Evolutionary conservation across 1,140 invertebrate species (phyloP), one percentile per base, ranked within the genome.

Genomic region (Lysiphlebus fabarum): DNA sequence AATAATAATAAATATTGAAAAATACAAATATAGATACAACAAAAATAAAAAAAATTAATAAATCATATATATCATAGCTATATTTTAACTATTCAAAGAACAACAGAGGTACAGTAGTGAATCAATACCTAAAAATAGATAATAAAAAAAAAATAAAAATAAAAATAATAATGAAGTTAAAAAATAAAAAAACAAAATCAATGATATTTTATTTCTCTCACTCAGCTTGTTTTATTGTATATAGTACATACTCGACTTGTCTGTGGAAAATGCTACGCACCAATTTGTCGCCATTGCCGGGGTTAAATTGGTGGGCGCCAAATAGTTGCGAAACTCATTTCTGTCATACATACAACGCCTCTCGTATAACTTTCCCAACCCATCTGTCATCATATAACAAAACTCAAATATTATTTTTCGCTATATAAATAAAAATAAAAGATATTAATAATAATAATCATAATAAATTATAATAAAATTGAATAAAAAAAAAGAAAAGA

Each of bases 281-380:
- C 51, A 60, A 60, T 60, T 60, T 59, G 58, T 60, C 49, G 12
- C 37, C 43, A 54, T 47, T 34, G 43, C 5, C 17, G 38, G 26
- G 8, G 44, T 33, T 12, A 55, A 60, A 60, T 55, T 60, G 58
- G 43, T 49, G 37, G 12, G 12, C 34, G 37, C 45, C 26, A 41
- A 45, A 60, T 60, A 60, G 58, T 60, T 60, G 45, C 51, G 38
- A 60, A 60, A 55, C 58, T 60, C 53, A 60, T 55, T 60, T 41
- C 58, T 11, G 45, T 60, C 43, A 55, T 12, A 55, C 40, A 47
- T 59, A 37, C 41, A 17, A 44, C 17, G 7, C 33, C n/a, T 37
- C 8, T 42, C 36, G 14, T 38, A 4, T 10, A n/a, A 26, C 17
- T 26, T 1, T 4, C 17, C 17, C 17, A 26, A 26, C 17, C 17